Percentiles rank a stretch among this genome's conserved stretches.
Conservation (phyloP, 2,888 invertebrate genomes). For the Trimorus sp. region DNA sequence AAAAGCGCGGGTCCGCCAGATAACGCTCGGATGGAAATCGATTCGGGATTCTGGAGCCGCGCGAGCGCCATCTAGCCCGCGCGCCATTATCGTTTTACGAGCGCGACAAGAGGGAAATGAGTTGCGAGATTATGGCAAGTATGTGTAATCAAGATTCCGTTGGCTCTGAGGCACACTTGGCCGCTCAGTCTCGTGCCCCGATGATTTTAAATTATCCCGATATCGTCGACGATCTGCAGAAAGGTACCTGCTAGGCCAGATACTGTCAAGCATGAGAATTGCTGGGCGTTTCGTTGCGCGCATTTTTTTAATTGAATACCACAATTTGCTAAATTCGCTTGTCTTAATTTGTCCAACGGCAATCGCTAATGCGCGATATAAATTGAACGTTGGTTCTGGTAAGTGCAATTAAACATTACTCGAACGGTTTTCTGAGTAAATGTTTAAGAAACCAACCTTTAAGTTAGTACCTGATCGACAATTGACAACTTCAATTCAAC, state of each 20-base stretch:
- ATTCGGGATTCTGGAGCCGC: slow-evolving; percentile 25
- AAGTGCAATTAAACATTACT: no score
- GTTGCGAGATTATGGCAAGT: slow-evolving; percentile 68
- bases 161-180: slow-evolving; percentile 74
- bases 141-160: slow-evolving; percentile 78
- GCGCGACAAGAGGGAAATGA: slow-evolving; percentile 57
- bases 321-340: no score
- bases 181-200: slow-evolving; percentile 68
- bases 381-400: no score
- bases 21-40: slow-evolving; percentile 36
- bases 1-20: slow-evolving; percentile 29
- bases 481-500: no score
- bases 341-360: no score
- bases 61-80: slow-evolving; percentile 24
- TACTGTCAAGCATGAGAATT: no score
- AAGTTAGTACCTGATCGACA: no score
- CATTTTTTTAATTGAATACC: no score
- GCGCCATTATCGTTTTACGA: slow-evolving; percentile 67
- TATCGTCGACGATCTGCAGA: slow-evolving; percentile 76
- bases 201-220: slow-evolving; percentile 78
- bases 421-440: no score
- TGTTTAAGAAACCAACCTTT: no score
- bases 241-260: slow-evolving; percentile 72
- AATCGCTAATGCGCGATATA: no score
- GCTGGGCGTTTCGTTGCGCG: no score